phyloP scores from a whole-genome alignment of 2,888 invertebrate genomes.

The Caenorhabditis sulstoni region DNA sequence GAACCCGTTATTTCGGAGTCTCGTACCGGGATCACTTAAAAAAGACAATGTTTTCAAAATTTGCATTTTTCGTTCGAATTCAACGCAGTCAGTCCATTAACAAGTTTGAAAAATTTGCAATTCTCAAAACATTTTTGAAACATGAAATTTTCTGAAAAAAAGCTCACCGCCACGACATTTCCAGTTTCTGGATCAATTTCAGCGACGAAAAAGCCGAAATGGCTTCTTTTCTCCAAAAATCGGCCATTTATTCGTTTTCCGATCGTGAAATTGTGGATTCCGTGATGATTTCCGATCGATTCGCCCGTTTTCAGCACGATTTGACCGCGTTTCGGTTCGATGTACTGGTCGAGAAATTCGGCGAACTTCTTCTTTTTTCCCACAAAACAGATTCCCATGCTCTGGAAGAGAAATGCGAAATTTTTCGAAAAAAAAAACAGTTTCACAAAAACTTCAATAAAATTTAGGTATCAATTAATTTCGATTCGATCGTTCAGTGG shows the following conservation, averaged over 20 bases:
- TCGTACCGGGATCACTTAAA: no score
- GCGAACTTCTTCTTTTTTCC: slow-evolving; percentile 89
- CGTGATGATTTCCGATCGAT: slow-evolving; percentile 87
- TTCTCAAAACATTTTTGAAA: slow-evolving; percentile 19
- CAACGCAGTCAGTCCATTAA: no score
- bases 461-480: no score
- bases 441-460: no score
- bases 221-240: slow-evolving; percentile 84
- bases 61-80: no score
- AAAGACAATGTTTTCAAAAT: no score
- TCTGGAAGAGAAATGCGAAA: slow-evolving; percentile 72
- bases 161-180: slow-evolving; percentile 87
- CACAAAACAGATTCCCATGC: slow-evolving; percentile 93
- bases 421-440: neutral
- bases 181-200: slow-evolving; percentile 86
- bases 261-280: slow-evolving; percentile 92
- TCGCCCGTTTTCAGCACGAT: slow-evolving; percentile 90
- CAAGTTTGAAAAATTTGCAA: no score
- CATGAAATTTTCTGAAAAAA: slow-evolving; percentile 1
- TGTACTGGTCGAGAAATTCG: slow-evolving; percentile 91
- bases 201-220: slow-evolving; percentile 87
- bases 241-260: slow-evolving; percentile 88
- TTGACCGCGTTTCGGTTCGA: slow-evolving; percentile 87
- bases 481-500: no score
- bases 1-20: no score